These are phyloP conservation scores for Zaprionus lineosus DNA, from an alignment of 2,888 invertebrate species.

Conservation along the genomic window DNA sequence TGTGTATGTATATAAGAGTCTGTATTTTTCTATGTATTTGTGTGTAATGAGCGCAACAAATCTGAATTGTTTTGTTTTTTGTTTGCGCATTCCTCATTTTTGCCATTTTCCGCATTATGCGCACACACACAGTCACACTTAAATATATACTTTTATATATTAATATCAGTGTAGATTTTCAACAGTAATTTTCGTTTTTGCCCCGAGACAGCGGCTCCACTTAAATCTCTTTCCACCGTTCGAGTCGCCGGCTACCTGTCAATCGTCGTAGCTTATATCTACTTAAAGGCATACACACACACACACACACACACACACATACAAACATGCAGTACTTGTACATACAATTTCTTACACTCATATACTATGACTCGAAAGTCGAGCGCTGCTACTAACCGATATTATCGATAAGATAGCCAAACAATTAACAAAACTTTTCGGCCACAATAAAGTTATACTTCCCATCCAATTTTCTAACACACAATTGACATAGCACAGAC, in stretches of 20 bases:
- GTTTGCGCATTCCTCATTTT: slow-evolving; percentile 60
- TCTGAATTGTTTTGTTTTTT: slow-evolving; percentile 58
- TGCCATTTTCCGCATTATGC: slow-evolving; percentile 35
- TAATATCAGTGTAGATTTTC: no score
- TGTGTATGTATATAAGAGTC: neutral
- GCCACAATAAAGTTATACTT: no score
- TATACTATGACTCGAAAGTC: neutral
- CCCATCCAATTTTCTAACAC: no score
- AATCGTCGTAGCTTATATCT: no score
- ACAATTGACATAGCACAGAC: no score
- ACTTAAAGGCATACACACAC: no score
- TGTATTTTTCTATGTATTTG: slow-evolving; percentile 5
- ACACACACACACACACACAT: neutral
- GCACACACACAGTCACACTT: slow-evolving; percentile 4
- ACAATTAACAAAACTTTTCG: no score
- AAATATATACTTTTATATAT: no score
- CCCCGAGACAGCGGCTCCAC: slow-evolving; percentile 9
- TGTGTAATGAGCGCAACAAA: slow-evolving; percentile 61
- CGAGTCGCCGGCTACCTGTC: no score
- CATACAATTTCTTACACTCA: neutral
- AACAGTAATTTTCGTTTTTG: slow-evolving; percentile 18
- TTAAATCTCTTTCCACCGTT: no score
- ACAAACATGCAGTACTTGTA: neutral
- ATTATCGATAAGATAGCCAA: no score
- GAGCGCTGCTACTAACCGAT: no score